Base-by-base conservation (phyloP, 2,888 invertebrate genomes). In the Cataglyphis altisquamis region DNA sequence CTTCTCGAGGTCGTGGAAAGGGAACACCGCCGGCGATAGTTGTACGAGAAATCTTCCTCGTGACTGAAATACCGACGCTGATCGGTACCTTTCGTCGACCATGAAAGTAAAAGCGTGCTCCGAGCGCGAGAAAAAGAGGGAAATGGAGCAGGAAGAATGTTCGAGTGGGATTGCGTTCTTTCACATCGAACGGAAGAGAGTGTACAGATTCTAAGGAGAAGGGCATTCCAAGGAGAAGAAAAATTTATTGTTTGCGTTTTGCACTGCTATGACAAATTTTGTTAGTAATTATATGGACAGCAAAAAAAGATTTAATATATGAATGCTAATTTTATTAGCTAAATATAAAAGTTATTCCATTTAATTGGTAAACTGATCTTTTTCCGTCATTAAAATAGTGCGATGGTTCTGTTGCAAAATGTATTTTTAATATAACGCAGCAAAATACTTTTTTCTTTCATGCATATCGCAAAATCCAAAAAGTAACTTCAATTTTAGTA, bases 61-160 rank as follows among this genome's bases (percentile, higher is more conserved):
- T 86, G 85, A 74, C 73, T 89, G 89, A 88, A 89, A 89, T 89
- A 78, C 83, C 84, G 81, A 73, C 70, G 64, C 64, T 78, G 81
- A 48, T 64, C 85, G 63, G 39, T 48, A 52, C 83, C 87, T 90
- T 90, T 90, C 85, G 87, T 90, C 90, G 90, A 62, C 89, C 90
- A 87, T 90, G 90, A 90, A 90, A 90, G 90, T 90, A 90, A 90
- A 89, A 90, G 90, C 89, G 62, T 63, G 63, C 82, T 57, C 52
- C 10, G 41, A 74, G 21, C 52, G 60, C 36, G 39, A 74, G 84
- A 86, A 78, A 81, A 90, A 84, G 87, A 72, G 81, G 63, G 84
- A 87, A 88, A 83, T 87, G 72, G 89, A 90, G 75, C 85, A 90
- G 85, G 85, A 90, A 90, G 86, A 83, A 86, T 68, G 60, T 36